Conservation (phyloP, 2,797 vertebrate genomes). For the Microctenopoma steveboyesi region DNA sequence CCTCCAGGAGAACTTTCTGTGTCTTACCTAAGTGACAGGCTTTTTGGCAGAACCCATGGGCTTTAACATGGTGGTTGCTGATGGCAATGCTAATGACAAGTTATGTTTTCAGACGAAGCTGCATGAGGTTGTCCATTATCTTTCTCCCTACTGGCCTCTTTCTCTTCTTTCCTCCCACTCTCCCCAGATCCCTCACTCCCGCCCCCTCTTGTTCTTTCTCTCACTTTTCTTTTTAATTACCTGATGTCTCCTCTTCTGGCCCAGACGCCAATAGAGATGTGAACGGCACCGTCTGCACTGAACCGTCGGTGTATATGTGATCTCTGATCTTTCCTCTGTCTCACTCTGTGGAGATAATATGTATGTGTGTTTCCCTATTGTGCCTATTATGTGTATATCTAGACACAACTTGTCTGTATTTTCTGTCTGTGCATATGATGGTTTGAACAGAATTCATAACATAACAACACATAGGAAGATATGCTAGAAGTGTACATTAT, state of each 20-base stretch:
- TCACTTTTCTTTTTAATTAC: constrained; percentile 82
- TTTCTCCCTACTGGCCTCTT: constrained; percentile 65
- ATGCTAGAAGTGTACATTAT: too few species aligned
- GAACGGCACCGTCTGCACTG: constrained; percentile 65
- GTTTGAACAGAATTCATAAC: constrained; percentile 18
- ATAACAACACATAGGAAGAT: too few species aligned
- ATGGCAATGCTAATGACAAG: constrained; percentile 68
- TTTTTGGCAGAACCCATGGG: constrained; percentile 32
- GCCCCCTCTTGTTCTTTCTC: constrained; percentile 52
- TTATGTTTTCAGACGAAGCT: constrained; percentile 73
- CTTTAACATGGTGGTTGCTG: constrained; percentile 53
- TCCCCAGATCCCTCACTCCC: constrained; percentile 8
- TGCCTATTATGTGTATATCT: constrained; percentile 37
- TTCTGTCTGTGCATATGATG: constrained; percentile 35
- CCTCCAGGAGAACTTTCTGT: constrained; percentile 36
- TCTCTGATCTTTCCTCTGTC: constrained; percentile 66
- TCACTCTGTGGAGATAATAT: constrained; percentile 41
- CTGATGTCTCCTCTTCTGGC: constrained; percentile 77
- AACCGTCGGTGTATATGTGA: constrained; percentile 67
- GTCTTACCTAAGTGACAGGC: constrained; percentile 27
- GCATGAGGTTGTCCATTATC: constrained; percentile 71
- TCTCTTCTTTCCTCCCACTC: constrained; percentile 53
- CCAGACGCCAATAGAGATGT: constrained; percentile 76
- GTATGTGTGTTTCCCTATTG: constrained; percentile 37
- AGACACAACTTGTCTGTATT: constrained; percentile 44